Percentiles rank a stretch among this genome's conserved stretches.
These are phyloP conservation scores for Pantherophis vulpinus DNA, from an alignment of 2,797 vertebrate species.

Conservation along the genomic window DNA sequence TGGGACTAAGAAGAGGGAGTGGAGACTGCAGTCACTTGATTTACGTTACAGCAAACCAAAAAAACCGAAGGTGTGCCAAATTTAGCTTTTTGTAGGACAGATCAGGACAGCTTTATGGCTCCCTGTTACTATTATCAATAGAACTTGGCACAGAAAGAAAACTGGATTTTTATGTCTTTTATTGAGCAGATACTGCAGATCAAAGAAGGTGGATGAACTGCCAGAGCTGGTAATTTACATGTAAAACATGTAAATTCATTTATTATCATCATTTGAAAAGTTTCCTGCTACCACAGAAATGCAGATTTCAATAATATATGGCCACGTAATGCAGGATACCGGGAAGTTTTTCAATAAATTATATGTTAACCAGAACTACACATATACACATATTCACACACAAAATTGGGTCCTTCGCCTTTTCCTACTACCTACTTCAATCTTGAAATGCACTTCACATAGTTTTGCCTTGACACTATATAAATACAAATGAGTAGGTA, in stretches of 20 bases:
- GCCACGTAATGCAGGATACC: constrained; percentile 54
- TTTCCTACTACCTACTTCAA: constrained; percentile 50
- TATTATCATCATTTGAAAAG: constrained; percentile 70
- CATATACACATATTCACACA: not conserved
- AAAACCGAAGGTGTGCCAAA: constrained; percentile 15
- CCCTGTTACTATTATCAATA: constrained; percentile 45
- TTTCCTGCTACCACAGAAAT: constrained; percentile 71
- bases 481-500: constrained; percentile 38
- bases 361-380: constrained; percentile 39
- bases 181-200: constrained; percentile 62
- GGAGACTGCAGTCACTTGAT: not conserved
- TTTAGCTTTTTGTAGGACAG: constrained; percentile 21
- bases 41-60: constrained; percentile 2
- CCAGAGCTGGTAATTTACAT: constrained; percentile 70
- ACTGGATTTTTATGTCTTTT: constrained; percentile 59
- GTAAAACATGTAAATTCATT: constrained; percentile 71
- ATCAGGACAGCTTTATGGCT: constrained; percentile 32
- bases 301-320: constrained; percentile 70
- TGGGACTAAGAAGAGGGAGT: not conserved
- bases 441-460: constrained; percentile 34
- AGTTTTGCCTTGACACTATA: constrained; percentile 41
- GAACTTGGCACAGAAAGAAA: constrained; percentile 55
- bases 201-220: constrained; percentile 67
- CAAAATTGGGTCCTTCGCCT: constrained; percentile 7
- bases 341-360: constrained; percentile 60